These are phyloP conservation scores for Cephus pulcher DNA, from an alignment of 2,888 invertebrate genomes.

Conservation along the genomic window DNA sequence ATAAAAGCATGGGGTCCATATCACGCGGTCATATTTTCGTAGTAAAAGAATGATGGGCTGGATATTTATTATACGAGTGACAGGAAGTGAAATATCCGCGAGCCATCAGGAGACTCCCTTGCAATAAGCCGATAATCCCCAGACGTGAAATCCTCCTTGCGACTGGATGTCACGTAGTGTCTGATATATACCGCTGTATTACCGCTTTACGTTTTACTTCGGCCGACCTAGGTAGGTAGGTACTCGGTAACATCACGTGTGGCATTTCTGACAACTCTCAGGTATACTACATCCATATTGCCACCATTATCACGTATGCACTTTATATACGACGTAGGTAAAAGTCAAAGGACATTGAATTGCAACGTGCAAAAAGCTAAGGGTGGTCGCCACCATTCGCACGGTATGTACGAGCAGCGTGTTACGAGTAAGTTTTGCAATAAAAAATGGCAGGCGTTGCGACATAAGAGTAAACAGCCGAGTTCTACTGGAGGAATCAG, in stretches of 20 bases:
- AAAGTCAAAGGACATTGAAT: too few relatives aligned
- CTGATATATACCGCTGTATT: conserved; percentile 34
- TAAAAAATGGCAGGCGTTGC: too few relatives aligned
- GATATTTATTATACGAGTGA: conserved; percentile 8
- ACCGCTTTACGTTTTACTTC: conserved; percentile 27
- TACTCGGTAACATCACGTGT: not conserved
- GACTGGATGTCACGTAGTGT: conserved; percentile 36
- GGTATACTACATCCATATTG: too few relatives aligned
- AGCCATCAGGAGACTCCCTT: conserved; percentile 23
- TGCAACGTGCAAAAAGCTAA: too few relatives aligned
- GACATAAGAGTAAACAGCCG: too few relatives aligned
- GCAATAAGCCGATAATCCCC: conserved; percentile 45
- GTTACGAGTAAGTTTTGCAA: too few relatives aligned
- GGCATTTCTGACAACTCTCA: not conserved
- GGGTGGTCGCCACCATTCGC: too few relatives aligned
- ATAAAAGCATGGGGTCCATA: too few relatives aligned
- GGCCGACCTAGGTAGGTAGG: not conserved
- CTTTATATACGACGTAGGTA: too few relatives aligned
- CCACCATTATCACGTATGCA: too few relatives aligned
- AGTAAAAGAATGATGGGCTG: conserved; percentile 2
- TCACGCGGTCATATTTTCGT: not conserved
- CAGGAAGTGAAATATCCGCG: conserved; percentile 31
- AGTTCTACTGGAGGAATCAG: too few relatives aligned
- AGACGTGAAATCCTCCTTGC: conserved; percentile 33
- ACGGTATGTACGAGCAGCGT: too few relatives aligned